A percentile compares a stretch with the other conserved stretches of the same genome.
Evolutionary conservation across 2,888 invertebrate species (phyloP).

Genomic region (Tetrapedia diversipes): DNA sequence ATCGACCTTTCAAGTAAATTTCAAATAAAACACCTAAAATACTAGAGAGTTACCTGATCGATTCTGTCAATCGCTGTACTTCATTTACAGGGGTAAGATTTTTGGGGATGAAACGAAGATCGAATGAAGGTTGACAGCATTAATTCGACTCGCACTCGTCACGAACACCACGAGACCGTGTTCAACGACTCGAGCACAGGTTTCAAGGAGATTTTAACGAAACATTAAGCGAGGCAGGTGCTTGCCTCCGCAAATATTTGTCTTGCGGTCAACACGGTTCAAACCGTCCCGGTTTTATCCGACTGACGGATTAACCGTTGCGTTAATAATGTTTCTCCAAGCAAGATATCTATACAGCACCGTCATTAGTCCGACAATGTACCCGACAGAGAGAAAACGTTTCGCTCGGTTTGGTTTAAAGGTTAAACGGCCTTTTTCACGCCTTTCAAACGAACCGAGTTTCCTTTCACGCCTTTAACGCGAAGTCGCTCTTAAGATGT

Average conservation of each 20-base stretch:
- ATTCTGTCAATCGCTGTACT: no score
- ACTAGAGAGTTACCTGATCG: no score
- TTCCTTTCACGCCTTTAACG: not conserved
- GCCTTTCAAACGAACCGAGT: not conserved
- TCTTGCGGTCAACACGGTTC: slow-evolving; percentile 1
- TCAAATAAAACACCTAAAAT: no score
- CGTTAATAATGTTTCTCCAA: slow-evolving; percentile 11
- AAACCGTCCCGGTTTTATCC: not conserved
- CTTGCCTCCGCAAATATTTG: slow-evolving; percentile 4
- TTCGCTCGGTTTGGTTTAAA: not conserved
- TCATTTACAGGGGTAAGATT: no score
- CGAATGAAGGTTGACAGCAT: no score
- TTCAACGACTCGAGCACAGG: not conserved
- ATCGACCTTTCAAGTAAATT: no score
- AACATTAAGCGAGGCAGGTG: slow-evolving; percentile 3
- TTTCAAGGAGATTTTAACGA: not conserved
- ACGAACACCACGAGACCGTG: no score
- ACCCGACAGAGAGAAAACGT: not conserved
- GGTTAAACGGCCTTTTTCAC: not conserved
- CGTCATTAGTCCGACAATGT: not conserved
- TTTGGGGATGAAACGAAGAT: no score
- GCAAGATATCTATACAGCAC: not conserved
- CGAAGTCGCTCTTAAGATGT: not conserved
- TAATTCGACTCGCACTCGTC: no score
- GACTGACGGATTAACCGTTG: slow-evolving; percentile 3